These are phyloP conservation scores for Azorinus chamasolen DNA, from an alignment of 2,888 invertebrate species.

Conservation along the genomic window DNA sequence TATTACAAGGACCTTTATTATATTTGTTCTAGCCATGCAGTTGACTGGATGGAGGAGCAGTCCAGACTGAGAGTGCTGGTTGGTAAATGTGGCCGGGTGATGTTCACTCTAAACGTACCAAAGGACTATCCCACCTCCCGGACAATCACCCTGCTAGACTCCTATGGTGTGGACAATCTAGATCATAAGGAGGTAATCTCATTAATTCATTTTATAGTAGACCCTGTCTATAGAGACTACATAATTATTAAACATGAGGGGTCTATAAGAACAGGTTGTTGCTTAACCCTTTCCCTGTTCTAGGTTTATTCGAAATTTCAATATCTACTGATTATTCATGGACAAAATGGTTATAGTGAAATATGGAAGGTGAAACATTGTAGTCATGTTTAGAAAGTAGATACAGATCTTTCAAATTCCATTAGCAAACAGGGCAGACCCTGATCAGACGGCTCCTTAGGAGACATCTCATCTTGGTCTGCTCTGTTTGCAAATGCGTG, in stretches of 20 bases:
- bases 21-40: constrained; percentile 59
- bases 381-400: no score
- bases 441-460: no score
- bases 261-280: background rate
- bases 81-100: constrained; percentile 64
- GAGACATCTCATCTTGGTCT: no score
- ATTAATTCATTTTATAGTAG: background rate
- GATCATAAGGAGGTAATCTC: constrained; percentile 38
- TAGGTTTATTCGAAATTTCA: no score
- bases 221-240: background rate
- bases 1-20: no score
- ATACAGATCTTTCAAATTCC: no score
- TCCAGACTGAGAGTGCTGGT: constrained; percentile 61
- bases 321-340: no score
- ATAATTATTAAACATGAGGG: background rate
- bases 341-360: no score
- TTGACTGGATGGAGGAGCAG: constrained; percentile 72
- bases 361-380: no score
- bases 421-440: no score
- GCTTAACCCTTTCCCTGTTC: background rate
- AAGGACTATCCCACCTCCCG: constrained; percentile 63
- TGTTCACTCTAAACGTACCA: constrained; percentile 66
- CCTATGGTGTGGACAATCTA: constrained; percentile 42
- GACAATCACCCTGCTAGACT: constrained; percentile 60
- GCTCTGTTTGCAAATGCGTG: no score